Conservation (phyloP, 2,888 invertebrate genomes). For the Thera obeliscata region DNA sequence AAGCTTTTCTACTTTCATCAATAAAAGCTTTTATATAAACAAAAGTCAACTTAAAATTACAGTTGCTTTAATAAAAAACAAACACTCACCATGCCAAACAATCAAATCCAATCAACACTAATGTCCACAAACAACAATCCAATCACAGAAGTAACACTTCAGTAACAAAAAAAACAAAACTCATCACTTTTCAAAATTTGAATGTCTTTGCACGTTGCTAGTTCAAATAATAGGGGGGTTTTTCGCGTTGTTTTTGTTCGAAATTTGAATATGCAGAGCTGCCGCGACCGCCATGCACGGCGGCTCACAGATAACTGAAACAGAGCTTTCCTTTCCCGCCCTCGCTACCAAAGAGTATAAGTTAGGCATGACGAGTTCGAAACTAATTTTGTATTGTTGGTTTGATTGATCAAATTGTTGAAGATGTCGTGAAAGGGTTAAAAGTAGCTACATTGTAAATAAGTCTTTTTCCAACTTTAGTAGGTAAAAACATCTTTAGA, state of each 20-base stretch:
- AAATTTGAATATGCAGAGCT: conserved; percentile 46
- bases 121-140: conserved; percentile 13
- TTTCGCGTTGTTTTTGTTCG: conserved; percentile 50
- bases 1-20: background rate
- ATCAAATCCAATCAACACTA: conserved; percentile 49
- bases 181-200: conserved; percentile 9
- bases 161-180: conserved; percentile 10
- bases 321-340: conserved; percentile 68
- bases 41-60: conserved; percentile 18
- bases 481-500: too few species aligned
- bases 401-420: conserved; percentile 6
- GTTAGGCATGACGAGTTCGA: conserved; percentile 44
- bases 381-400: conserved; percentile 6
- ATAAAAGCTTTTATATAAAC: conserved; percentile 1
- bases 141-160: conserved; percentile 20
- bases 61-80: conserved; percentile 27
- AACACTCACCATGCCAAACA: conserved; percentile 50
- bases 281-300: conserved; percentile 58
- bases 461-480: too few species aligned
- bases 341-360: conserved; percentile 59
- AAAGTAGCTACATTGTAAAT: background rate
- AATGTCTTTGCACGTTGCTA: background rate
- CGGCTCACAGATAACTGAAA: conserved; percentile 63
- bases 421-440: background rate
- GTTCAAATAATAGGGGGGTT: conserved; percentile 9